These are phyloP conservation scores for rabbit (Oryctolagus cuniculus) DNA, from an alignment of 2,113 vertebrate genomes.

Conservation along the genomic window mOryCun1.1 NC_091440.1:54588001-54588500, in stretches of 20 bases:
- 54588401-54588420: neutral
- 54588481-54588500: neutral
- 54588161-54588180: neutral
- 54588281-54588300: no score
- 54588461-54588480: neutral
- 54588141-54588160: neutral
- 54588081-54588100: neutral
- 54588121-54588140: neutral
- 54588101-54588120: neutral
- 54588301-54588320: no score
- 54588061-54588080: neutral
- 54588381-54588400: neutral
- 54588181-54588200: neutral
- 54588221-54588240: neutral
- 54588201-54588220: neutral
- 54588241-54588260: neutral
- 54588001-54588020: neutral
- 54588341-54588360: neutral
- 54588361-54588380: neutral
- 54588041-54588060: neutral
- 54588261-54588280: neutral
- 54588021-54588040: neutral
- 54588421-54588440: neutral
- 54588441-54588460: neutral
- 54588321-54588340: neutral